Evolutionary conservation across 2,797 vertebrate species (phyloP), one percentile per base, ranked within the genome.

Genomic region (Loris lydekkerianus): DNA sequence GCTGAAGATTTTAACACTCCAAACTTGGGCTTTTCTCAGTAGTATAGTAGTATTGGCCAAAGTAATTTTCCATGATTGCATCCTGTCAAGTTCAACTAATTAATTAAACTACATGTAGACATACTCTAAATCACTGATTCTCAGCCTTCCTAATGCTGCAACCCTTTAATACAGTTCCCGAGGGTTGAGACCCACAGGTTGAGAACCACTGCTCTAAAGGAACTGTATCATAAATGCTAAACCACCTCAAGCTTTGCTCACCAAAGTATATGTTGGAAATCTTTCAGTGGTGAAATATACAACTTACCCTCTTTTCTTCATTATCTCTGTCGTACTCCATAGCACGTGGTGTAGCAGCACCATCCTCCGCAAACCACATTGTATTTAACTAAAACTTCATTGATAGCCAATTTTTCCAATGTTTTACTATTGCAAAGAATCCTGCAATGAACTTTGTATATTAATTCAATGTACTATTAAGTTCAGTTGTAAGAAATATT

Each of bases 1-100:
- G 86, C 4, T 81, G 40, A 93, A n/a, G 77, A 86, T 77, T 80
- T 89, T 89, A 91, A 93, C 21, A 21, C 4, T 40, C 43, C 7
- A 92, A 92, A 67, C n/a, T 17, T 14, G 85, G 21, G 61, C 31
- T 93, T 29, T 58, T 90, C 72, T 84, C 56, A 72, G 40, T 11
- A 87, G n/a, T 31, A 20, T 11, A n/a, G 10, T 9, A 78, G 23
- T 46, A 56, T 10, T 83, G 31, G 40, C 15, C 43, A 90, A 77
- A 91, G 75, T 37, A 70, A 58, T 46, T 78, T 86, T 93, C 53
- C 27, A 77, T 18, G 3, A 37, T 69, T 85, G 21, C 5, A 82
- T 7, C 31, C 37, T 86, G 13, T 83, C 73, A 73, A 83, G 8
- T 63, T 83, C 58, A 93, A 14, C 17, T 82, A 60, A 81, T 65